phyloP scores from a whole-genome alignment of 2,113 vertebrate species.

The Ondatra zibethicus region DNA sequence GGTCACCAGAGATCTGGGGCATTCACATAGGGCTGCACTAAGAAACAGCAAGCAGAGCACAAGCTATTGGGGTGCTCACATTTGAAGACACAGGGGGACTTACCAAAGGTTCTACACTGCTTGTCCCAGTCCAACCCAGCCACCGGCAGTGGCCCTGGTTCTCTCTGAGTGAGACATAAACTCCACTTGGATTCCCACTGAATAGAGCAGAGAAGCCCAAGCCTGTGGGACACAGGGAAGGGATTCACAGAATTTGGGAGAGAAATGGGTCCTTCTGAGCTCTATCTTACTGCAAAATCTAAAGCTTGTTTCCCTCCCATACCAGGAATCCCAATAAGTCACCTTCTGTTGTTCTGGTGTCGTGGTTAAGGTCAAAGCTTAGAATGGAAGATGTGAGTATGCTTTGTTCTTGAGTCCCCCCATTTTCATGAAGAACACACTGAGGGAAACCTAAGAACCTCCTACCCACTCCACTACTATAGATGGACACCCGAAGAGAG shows the following conservation, averaged over 20 bases:
- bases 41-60: neutral
- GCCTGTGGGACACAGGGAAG: neutral
- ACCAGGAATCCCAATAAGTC: neutral
- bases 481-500: neutral
- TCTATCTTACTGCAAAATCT: neutral
- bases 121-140: neutral
- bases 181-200: neutral
- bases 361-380: neutral
- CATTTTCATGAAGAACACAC: neutral
- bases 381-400: neutral
- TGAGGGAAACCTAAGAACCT: neutral
- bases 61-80: neutral
- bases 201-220: constrained; percentile 3
- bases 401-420: neutral
- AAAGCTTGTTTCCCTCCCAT: neutral
- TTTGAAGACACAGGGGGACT: neutral
- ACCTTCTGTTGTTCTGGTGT: neutral
- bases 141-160: neutral
- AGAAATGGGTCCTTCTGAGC: neutral
- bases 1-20: neutral
- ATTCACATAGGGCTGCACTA: neutral
- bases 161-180: neutral
- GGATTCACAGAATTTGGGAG: neutral
- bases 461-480: neutral
- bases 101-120: neutral